Evolutionary conservation across 2,888 invertebrate genomes (phyloP).

Genomic region (Alviniconcha strummeri): DNA sequence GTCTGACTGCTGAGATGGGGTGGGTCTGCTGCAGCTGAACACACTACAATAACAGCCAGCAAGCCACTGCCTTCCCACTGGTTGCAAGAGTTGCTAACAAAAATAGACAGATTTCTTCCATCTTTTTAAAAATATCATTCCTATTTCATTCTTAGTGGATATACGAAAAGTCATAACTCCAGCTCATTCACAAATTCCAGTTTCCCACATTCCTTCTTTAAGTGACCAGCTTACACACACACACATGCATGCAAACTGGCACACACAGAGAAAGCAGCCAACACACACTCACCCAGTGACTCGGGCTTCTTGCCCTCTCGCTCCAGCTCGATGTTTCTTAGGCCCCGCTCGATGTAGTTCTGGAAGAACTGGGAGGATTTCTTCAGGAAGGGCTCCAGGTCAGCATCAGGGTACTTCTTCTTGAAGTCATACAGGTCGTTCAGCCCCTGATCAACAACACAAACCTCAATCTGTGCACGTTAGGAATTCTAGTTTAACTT

Average conservation of each 20-base stretch:
- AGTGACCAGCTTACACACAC: neutral
- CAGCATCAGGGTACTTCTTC: constrained; percentile 88
- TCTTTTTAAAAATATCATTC: too few relatives aligned
- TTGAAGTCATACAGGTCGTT: constrained; percentile 86
- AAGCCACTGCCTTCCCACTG: too few relatives aligned
- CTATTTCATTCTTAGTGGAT: too few relatives aligned
- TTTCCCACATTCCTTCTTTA: too few relatives aligned
- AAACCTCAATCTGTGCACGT: neutral
- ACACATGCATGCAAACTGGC: neutral
- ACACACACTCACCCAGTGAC: constrained; percentile 7
- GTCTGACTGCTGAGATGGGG: neutral
- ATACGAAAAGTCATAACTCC: too few relatives aligned
- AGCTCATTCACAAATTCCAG: too few relatives aligned
- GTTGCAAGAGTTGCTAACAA: too few relatives aligned
- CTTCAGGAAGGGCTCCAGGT: constrained; percentile 88
- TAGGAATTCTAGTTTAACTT: neutral
- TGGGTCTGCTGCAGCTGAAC: too few relatives aligned
- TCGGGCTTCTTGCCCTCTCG: constrained; percentile 51
- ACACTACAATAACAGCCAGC: too few relatives aligned
- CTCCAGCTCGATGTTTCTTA: constrained; percentile 79
- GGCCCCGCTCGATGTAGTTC: constrained; percentile 87
- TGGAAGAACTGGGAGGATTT: constrained; percentile 90
- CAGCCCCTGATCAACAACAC: constrained; percentile 79
- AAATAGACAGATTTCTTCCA: too few relatives aligned
- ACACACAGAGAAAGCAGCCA: neutral